These are phyloP conservation scores for Pseudanteris insignis DNA, from an alignment of 2,888 invertebrate genomes.

Conservation along the genomic window DNA sequence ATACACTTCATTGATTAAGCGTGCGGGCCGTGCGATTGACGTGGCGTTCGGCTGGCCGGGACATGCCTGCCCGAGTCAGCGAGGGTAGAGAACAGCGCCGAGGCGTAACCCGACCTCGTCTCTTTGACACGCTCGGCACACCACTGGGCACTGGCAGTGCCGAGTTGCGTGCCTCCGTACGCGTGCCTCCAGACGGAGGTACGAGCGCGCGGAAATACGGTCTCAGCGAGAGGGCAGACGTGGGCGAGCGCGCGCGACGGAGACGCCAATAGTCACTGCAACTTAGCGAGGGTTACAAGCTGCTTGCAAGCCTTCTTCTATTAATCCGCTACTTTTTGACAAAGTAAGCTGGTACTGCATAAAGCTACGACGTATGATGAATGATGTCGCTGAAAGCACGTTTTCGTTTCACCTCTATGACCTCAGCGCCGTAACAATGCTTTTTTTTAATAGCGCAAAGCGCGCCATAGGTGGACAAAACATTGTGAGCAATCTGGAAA, in stretches of 20 bases:
- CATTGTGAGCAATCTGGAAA: too few relatives aligned
- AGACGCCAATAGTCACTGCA: slow-evolving; percentile 46
- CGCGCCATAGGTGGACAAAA: too few relatives aligned
- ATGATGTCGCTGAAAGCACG: too few relatives aligned
- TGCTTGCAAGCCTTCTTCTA: slow-evolving; percentile 5
- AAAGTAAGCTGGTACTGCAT: background rate
- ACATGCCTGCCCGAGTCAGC: slow-evolving; percentile 13
- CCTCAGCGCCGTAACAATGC: too few relatives aligned
- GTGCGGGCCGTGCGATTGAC: slow-evolving; percentile 16
- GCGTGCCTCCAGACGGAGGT: slow-evolving; percentile 33
- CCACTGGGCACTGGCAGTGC: slow-evolving; percentile 62
- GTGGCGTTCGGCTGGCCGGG: slow-evolving; percentile 7
- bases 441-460: too few relatives aligned
- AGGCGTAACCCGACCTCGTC: slow-evolving; percentile 40
- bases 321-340: slow-evolving; percentile 11
- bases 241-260: slow-evolving; percentile 32
- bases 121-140: slow-evolving; percentile 56
- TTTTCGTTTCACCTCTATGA: too few relatives aligned
- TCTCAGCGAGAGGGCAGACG: slow-evolving; percentile 37
- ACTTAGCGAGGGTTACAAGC: slow-evolving; percentile 11
- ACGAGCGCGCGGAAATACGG: slow-evolving; percentile 39
- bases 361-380: background rate
- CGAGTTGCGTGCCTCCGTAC: slow-evolving; percentile 44
- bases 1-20: slow-evolving; percentile 32
- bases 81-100: slow-evolving; percentile 28